phyloP scores from a whole-genome alignment of 2,888 invertebrate genomes.

The Rotaria macrura region DNA sequence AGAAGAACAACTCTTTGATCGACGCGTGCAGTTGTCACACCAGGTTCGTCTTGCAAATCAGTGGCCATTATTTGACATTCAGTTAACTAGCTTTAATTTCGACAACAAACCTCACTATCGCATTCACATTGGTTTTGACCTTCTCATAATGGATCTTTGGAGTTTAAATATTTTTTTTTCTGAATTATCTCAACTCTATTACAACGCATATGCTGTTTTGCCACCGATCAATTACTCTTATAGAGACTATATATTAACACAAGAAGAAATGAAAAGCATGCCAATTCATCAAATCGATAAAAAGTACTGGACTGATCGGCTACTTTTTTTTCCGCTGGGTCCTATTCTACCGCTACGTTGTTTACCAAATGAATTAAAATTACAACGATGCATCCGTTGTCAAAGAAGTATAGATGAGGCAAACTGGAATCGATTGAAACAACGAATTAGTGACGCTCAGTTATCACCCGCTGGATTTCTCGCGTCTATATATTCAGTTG shows the following conservation, averaged over 20 bases:
- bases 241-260: background rate
- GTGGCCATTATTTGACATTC: background rate
- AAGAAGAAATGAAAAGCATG: background rate
- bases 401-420: background rate
- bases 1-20: too few species aligned
- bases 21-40: background rate
- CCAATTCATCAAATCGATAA: background rate
- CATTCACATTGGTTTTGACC: background rate
- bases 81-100: background rate
- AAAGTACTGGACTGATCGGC: background rate
- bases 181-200: background rate
- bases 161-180: background rate
- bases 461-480: background rate
- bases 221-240: background rate
- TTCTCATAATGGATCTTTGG: background rate
- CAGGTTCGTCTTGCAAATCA: background rate
- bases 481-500: background rate
- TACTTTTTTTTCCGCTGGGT: background rate
- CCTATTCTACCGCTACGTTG: background rate
- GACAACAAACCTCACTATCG: background rate
- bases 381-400: background rate
- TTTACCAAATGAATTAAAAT: background rate
- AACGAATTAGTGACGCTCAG: too few species aligned
- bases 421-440: background rate
- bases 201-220: background rate